A percentile compares a stretch with the other conserved stretches of the same genome.
Evolutionary conservation across 2,113 vertebrate genomes (phyloP).

Genomic region (Thunnus maccoyii): DNA sequence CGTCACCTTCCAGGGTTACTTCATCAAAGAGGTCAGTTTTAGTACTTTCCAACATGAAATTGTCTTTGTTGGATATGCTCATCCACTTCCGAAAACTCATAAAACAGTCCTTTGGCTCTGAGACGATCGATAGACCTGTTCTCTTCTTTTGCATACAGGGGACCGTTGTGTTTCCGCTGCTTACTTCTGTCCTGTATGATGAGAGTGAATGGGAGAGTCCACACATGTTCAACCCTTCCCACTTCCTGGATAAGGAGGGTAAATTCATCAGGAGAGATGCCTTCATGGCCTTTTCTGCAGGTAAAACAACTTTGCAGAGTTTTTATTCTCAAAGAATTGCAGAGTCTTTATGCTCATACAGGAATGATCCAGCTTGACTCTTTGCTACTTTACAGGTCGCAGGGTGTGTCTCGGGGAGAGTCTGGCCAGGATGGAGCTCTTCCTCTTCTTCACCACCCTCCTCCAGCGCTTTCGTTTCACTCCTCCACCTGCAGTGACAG

Average conservation of each 20-base stretch:
- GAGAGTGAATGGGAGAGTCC: conserved; percentile 81
- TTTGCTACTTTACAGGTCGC: background rate
- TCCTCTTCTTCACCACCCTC: too few relatives aligned
- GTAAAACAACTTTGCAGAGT: conserved; percentile 45
- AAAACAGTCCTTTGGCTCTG: too few relatives aligned
- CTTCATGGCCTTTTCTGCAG: conserved; percentile 83
- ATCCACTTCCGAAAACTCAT: background rate
- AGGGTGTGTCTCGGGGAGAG: conserved; percentile 80
- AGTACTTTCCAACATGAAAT: background rate
- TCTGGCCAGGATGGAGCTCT: conserved; percentile 79
- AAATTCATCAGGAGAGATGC: conserved; percentile 75
- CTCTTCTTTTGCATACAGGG: conserved; percentile 55
- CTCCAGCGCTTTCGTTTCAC: conserved; percentile 64
- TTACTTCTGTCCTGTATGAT: conserved; percentile 79
- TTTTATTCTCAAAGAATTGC: too few relatives aligned
- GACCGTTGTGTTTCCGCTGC: conserved; percentile 76
- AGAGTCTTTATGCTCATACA: background rate
- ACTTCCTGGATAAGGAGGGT: conserved; percentile 80
- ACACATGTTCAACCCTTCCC: conserved; percentile 77
- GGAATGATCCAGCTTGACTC: background rate
- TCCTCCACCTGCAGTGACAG: conserved; percentile 79
- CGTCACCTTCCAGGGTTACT: conserved; percentile 67
- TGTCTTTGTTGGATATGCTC: too few relatives aligned
- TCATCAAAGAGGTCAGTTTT: conserved; percentile 53
- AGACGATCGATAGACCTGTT: background rate